A percentile compares a stretch with the other conserved stretches of the same genome.
These are phyloP conservation scores for Caiman crocodilus DNA, from an alignment of 2,797 vertebrate species.

Conservation along the genomic window DNA sequence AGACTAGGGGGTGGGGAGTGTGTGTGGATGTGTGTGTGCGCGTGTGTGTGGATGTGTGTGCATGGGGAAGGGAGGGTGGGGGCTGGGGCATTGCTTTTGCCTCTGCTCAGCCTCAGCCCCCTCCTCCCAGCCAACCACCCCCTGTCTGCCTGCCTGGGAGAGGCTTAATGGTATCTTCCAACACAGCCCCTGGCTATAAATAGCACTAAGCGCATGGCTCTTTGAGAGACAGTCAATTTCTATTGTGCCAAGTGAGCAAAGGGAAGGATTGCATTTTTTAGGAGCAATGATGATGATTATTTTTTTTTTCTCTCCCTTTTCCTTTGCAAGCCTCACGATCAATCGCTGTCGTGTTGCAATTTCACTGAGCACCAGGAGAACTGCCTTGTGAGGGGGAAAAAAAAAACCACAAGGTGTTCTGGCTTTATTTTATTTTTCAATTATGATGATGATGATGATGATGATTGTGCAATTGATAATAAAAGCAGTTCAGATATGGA, in stretches of 20 bases:
- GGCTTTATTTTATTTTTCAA: constrained; percentile 28
- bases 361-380: constrained; percentile 54
- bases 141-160: constrained; percentile 75
- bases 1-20: constrained; percentile 85
- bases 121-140: constrained; percentile 56
- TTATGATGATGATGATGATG: constrained; percentile 49
- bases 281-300: constrained; percentile 62
- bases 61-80: constrained; percentile 66
- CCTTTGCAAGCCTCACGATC: constrained; percentile 60
- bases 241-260: constrained; percentile 80
- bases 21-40: constrained; percentile 70
- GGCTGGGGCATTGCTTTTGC: constrained; percentile 75
- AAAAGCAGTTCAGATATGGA: constrained; percentile 68
- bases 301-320: constrained; percentile 55
- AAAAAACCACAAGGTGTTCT: constrained; percentile 38
- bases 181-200: constrained; percentile 85
- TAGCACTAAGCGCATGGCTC: constrained; percentile 85
- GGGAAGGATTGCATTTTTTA: constrained; percentile 75
- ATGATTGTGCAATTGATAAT: constrained; percentile 57
- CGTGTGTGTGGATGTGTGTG: constrained; percentile 38
- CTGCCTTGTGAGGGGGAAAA: constrained; percentile 53
- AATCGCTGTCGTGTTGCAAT: constrained; percentile 64
- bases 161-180: constrained; percentile 82
- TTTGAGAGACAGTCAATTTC: constrained; percentile 82
- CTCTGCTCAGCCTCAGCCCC: constrained; percentile 73